phyloP scores from a whole-genome alignment of 30 jellyfish, hydroid and myxozoan species.

The Sanderia malayensis region DNA sequence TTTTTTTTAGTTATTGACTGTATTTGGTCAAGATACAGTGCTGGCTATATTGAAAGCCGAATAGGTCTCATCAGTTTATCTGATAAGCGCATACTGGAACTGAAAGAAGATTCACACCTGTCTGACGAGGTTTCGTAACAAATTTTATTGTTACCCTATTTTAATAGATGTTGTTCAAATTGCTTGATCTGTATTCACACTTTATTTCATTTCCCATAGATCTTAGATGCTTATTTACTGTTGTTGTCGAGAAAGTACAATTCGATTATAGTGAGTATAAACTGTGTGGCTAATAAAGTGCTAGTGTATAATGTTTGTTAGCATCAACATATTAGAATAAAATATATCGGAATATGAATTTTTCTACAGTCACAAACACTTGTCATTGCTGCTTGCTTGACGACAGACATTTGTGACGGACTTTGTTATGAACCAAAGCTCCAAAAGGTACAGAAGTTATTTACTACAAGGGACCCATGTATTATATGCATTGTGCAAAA shows the following conservation, averaged over 20 bases:
- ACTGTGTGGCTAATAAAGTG: background rate
- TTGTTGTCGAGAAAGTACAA: constrained; percentile 16
- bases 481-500: background rate
- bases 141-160: background rate
- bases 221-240: constrained; percentile 13
- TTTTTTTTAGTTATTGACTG: constrained; percentile 9
- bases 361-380: constrained; percentile 10
- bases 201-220: background rate
- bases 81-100: background rate
- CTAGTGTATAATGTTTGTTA: background rate
- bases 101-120: constrained; percentile 16
- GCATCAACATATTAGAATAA: background rate
- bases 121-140: constrained; percentile 13
- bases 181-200: background rate
- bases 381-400: constrained; percentile 23
- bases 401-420: constrained; percentile 25
- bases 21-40: constrained; percentile 7
- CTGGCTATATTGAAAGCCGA: constrained; percentile 13
- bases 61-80: background rate
- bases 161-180: background rate
- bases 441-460: constrained; percentile 10
- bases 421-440: constrained; percentile 23
- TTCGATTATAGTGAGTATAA: background rate
- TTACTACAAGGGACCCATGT: background rate
- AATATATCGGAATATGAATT: background rate